Evolutionary conservation across 2,888 invertebrate species (phyloP).

Genomic region (Acanthacorydalis orientalis): DNA sequence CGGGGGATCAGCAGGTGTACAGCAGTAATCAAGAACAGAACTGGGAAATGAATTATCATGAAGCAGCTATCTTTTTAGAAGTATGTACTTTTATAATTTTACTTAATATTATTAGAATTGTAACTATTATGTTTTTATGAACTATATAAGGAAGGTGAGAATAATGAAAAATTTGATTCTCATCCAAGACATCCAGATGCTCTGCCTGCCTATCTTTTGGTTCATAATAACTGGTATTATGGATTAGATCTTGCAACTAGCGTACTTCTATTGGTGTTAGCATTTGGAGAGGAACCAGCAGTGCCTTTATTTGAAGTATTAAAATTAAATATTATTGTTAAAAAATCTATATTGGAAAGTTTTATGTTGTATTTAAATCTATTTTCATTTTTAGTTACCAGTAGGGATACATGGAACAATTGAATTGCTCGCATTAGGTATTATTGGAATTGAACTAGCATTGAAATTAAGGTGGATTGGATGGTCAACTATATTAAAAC

Average conservation of each 20-base stretch:
- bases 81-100: slow-evolving; percentile 23
- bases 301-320: slow-evolving; percentile 49
- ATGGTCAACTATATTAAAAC: slow-evolving; percentile 63
- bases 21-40: slow-evolving; percentile 29
- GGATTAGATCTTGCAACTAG: slow-evolving; percentile 64
- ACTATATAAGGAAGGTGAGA: slow-evolving; percentile 56
- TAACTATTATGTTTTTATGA: neutral
- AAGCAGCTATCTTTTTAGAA: slow-evolving; percentile 76
- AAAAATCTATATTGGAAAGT: neutral
- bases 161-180: slow-evolving; percentile 81
- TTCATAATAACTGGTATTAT: slow-evolving; percentile 79
- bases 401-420: slow-evolving; percentile 67
- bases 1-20: neutral
- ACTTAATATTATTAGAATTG: neutral
- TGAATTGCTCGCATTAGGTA: slow-evolving; percentile 57
- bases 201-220: slow-evolving; percentile 70
- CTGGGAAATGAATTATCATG: slow-evolving; percentile 84
- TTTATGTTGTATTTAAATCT: neutral
- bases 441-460: slow-evolving; percentile 61
- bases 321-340: neutral
- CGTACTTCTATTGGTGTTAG: slow-evolving; percentile 52
- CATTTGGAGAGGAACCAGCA: slow-evolving; percentile 68
- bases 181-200: slow-evolving; percentile 71
- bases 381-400: slow-evolving; percentile 36
- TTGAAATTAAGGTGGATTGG: slow-evolving; percentile 77